Evolutionary conservation across 2,113 vertebrate genomes (phyloP), one percentile per base, ranked within the genome.

Genomic region (Hemicordylus capensis): DNA sequence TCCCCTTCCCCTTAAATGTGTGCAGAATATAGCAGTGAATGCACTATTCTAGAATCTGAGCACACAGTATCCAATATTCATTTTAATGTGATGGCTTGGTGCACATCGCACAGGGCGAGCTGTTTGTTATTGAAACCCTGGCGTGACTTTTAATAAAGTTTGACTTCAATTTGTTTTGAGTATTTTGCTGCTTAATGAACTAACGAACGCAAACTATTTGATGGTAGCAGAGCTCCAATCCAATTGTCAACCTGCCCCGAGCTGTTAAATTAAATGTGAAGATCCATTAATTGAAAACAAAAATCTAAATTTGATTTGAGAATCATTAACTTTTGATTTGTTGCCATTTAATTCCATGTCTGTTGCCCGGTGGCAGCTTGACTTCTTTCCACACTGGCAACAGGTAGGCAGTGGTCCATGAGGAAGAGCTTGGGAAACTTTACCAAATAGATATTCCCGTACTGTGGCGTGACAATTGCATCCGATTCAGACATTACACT

Each of bases 271-370:
- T 44, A 66, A 15, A 80, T 67, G 44, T 80, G 63, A 80, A 80
- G 76, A 56, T 90, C 83, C 26, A 56, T 42, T 67, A 66, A 66
- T 51, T 76, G 46, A 26, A 26, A 20, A 72, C 37, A 39, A 46
- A 61, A 37, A 3, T 51, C 81, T 84, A 26, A n/a, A 81, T 91
- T 93, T 87, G 79, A 70, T 89, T 87, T 85, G 84, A n/a, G 85
- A 89, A 56, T 87, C 72, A 2, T 90, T 80, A 80, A 84, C 88
- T 83, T 83, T 61, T 46, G 39, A 63, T 80, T 80, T 81, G 83
- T 83, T 92, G 74, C 66, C 69, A 17, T 15, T 28, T 86, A 75
- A 80, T 77, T 87, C 81, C 58, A 77, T 28, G 48, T 77, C 84
- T 89, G 67, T 87, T 19, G 46, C 83, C 59, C 46, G 3, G 26